Percentiles rank a stretch among this genome's conserved stretches.
These are phyloP conservation scores for Esox masquinongy DNA, from an alignment of 2,797 vertebrate species.

Conservation along the genomic window DNA sequence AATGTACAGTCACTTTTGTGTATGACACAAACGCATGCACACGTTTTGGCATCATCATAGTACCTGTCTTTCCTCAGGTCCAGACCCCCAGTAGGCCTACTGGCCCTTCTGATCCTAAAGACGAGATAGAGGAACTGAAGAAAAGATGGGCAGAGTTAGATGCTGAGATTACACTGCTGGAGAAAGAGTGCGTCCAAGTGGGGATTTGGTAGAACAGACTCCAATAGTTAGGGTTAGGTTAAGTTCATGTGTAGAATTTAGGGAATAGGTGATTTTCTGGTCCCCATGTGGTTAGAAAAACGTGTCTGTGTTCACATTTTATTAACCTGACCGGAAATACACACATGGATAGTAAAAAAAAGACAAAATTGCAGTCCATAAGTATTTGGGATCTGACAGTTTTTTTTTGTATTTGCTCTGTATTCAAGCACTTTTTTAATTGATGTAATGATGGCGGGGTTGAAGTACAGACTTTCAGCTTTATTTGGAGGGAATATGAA, in stretches of 20 bases:
- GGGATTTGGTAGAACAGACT: background rate
- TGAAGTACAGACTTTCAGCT: too few relatives aligned
- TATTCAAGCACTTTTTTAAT: too few relatives aligned
- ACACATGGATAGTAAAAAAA: too few relatives aligned
- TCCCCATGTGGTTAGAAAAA: too few relatives aligned
- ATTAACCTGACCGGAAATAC: too few relatives aligned
- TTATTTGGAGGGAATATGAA: too few relatives aligned
- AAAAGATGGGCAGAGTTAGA: slow-evolving; percentile 76
- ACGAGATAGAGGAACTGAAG: slow-evolving; percentile 79
- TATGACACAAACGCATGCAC: background rate
- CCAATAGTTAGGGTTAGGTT: background rate
- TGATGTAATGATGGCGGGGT: too few relatives aligned
- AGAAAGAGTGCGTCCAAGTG: slow-evolving; percentile 81
- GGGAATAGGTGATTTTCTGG: too few relatives aligned
- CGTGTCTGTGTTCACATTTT: too few relatives aligned
- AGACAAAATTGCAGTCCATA: too few relatives aligned
- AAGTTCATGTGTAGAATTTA: background rate
- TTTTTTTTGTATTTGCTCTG: too few relatives aligned
- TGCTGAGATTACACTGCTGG: slow-evolving; percentile 79
- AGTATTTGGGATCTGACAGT: too few relatives aligned
- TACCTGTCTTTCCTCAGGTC: slow-evolving; percentile 51
- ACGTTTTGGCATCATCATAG: background rate
- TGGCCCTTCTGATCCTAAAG: slow-evolving; percentile 48
- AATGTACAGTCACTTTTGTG: background rate
- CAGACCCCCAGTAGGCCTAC: slow-evolving; percentile 32